These are phyloP conservation scores for Takifugu ocellatus DNA, from an alignment of 2,797 vertebrate genomes.

Conservation along the genomic window DNA sequence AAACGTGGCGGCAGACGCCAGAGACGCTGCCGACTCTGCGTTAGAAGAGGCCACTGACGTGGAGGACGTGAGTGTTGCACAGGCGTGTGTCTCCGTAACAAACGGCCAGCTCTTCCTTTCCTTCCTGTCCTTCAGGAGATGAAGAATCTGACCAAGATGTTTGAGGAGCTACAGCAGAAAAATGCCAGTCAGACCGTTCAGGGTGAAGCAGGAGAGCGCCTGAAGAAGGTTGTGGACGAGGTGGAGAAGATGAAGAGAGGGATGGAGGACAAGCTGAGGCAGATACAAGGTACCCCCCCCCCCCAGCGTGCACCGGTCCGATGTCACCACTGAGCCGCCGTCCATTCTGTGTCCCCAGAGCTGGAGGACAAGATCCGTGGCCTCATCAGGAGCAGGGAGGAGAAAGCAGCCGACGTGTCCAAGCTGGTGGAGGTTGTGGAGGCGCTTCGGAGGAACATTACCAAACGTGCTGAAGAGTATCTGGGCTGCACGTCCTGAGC, in stretches of 20 bases:
- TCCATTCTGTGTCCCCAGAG: conserved; percentile 62
- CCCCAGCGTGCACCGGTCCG: neutral
- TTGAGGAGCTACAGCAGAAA: conserved; percentile 71
- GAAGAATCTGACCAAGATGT: conserved; percentile 62
- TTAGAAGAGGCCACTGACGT: conserved; percentile 21
- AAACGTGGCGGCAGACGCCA: conserved; percentile 58
- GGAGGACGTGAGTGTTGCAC: neutral
- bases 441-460: conserved; percentile 74
- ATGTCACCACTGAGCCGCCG: no score
- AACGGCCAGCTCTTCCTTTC: neutral
- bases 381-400: conserved; percentile 69
- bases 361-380: conserved; percentile 81
- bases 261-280: conserved; percentile 74
- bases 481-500: conserved; percentile 5
- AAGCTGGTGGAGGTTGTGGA: conserved; percentile 69
- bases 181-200: conserved; percentile 38
- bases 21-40: conserved; percentile 61
- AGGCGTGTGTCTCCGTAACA: no score
- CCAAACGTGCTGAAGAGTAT: conserved; percentile 62
- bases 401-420: conserved; percentile 75
- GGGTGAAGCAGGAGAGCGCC: conserved; percentile 59
- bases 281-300: conserved; percentile 70
- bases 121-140: conserved; percentile 70
- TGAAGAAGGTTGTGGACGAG: conserved; percentile 72
- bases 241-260: conserved; percentile 72